Evolutionary conservation across 2,113 vertebrate species (phyloP), one percentile per base, ranked within the genome.

Genomic region (Nerophis lumbriciformis): DNA sequence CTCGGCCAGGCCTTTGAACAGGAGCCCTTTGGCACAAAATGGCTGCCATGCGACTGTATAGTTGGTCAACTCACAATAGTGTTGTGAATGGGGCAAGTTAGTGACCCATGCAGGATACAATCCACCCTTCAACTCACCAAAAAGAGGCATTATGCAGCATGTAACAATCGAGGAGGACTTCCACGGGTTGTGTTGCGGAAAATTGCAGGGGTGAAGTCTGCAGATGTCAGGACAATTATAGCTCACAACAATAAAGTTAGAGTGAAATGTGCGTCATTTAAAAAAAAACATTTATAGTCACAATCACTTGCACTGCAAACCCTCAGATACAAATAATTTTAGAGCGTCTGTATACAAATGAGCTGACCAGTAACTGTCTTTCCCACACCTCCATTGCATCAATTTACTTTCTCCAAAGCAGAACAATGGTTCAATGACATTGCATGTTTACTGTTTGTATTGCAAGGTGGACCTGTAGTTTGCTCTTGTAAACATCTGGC

Each of bases 1-100:
- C 67, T 63, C 36, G 8, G 44, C 75, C 67, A 74, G 73, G 66
- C 75, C 65, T 80, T 83, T 84, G 61, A 75, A 79, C 12, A 1
- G 59, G 73, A 37, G 53, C 63, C 64, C 65, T 74, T 79, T 78
- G 83, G 77, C 72, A 84, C 79, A 85, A 88, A 87, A 85, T 87
- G 83, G 83, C 83, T 80, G 76, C 81, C 83, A 80, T 75, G 77
- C 53, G 37, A 83, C 67, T 59, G 42, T 81, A 71, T 68, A 76
- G 74, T 77, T 66, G 60, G 69, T 73, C 80, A 66, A 68, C 36
- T 48, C 69, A 82, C 76, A 78, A 76, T 48, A 68, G 72, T 70
- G 77, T 63, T 68, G 62, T 72, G 59, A 71, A 82, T 65, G 69
- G 73, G 67, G 77, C 61, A 68, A 71, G 60, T 73, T 61, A 77